These are phyloP conservation scores for Arctopsyche grandis DNA, from an alignment of 1,140 invertebrate genomes.

Conservation along the genomic window DNA sequence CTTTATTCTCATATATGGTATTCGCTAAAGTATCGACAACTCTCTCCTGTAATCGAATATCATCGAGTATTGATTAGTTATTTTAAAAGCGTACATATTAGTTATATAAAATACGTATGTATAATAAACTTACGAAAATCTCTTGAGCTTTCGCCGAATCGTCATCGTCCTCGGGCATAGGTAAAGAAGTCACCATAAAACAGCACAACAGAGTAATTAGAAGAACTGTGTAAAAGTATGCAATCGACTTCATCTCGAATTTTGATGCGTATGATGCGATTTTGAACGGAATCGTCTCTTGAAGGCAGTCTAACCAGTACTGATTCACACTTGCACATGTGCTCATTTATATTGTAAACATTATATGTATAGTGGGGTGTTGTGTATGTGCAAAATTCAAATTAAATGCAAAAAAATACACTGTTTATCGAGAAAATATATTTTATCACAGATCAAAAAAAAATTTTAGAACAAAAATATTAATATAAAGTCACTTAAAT, in stretches of 20 bases:
- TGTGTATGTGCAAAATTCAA: too few species aligned
- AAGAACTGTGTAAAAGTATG: too few species aligned
- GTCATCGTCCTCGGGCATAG: background rate
- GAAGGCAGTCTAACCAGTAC: background rate
- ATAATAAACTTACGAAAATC: background rate
- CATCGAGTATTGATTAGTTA: too few species aligned
- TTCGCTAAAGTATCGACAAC: background rate
- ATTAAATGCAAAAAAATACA: background rate
- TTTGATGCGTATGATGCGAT: too few species aligned
- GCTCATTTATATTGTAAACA: background rate
- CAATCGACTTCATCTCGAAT: too few species aligned
- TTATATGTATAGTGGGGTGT: too few species aligned
- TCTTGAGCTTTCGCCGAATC: background rate
- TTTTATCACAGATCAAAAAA: slow-evolving; percentile 8
- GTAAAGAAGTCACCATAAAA: background rate
- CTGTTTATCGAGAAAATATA: background rate
- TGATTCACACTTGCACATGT: background rate
- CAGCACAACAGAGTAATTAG: too few species aligned
- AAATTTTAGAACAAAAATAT: background rate
- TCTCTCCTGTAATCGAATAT: background rate
- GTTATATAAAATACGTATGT: too few species aligned
- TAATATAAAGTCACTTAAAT: background rate
- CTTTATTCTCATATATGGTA: background rate
- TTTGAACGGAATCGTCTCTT: background rate
- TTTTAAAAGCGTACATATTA: too few species aligned